Evolutionary conservation across 1,140 invertebrate species (phyloP), one percentile per base, ranked within the genome.

Genomic region (Microvelia longipes): DNA sequence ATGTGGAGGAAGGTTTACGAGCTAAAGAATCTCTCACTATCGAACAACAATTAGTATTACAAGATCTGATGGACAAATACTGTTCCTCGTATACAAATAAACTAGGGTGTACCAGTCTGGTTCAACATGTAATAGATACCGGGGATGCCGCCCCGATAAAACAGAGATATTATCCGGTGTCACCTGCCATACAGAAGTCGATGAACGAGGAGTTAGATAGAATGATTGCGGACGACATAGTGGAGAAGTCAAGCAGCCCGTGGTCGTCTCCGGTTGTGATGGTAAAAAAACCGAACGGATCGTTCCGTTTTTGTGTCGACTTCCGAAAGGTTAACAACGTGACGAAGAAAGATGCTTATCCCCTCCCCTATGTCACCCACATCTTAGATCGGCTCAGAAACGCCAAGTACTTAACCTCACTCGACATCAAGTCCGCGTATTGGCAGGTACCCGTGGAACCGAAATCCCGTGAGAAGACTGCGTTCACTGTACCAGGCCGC

Each of bases 281-380:
- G 15, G 79, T 84, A 0, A 75, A 77, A 71, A 87, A 87, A 70
- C 82, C 82, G 35, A 80, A 84, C 69, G 78, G 77, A 2, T 72
- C 70, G 0, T 72, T 73, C 0, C 66, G 82, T 15, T 82, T 84
- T 68, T 83, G 81, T 69, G 71, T 84, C 0, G 81, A 84, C 72
- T 81, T 77, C 67, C 66, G 80, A 15, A 26, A 67, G 63, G 50
- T 85, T 0, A 85, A 85, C 71, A 35, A 69, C 0, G 72, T 79
- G 0, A 83, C 79, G 0, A 73, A 73, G 2, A 72, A 73, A 15
- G 78, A 79, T 26, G 70, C 75, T 0, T 75, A 76, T 24, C 73
- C 74, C 25, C 62, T 64, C 62, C 62, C 62, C 5, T 24, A 5
- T 15, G 25, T 64, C 15, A 26, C 15, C 5, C 15, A 64, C 62